These are phyloP conservation scores for Lucinisca nassula DNA, from an alignment of 2,888 invertebrate species.

Conservation along the genomic window DNA sequence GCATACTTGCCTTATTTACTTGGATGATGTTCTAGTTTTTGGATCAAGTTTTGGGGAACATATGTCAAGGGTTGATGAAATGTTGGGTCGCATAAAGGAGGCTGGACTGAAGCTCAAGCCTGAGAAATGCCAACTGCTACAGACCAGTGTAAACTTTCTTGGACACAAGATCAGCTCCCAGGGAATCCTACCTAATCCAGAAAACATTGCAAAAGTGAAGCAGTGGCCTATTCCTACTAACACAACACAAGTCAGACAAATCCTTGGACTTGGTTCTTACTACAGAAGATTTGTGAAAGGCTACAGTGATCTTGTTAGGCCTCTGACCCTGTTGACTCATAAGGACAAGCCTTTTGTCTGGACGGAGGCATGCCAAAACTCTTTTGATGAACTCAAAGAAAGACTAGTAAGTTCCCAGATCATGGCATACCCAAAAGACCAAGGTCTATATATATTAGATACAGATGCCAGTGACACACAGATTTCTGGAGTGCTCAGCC, in stretches of 20 bases:
- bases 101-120: conserved; percentile 58
- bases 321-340: no score
- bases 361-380: no score
- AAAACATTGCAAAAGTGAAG: conserved; percentile 45
- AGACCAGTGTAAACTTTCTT: conserved; percentile 35
- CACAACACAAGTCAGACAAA: conserved; percentile 32
- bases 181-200: conserved; percentile 38
- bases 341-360: no score
- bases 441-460: conserved; percentile 60
- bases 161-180: conserved; percentile 53
- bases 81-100: conserved; percentile 48
- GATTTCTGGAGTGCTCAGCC: conserved; percentile 68
- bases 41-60: conserved; percentile 53
- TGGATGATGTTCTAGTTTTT: conserved; percentile 69
- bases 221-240: conserved; percentile 30
- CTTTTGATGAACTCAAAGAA: no score
- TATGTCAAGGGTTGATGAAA: conserved; percentile 36
- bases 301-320: conserved; percentile 16
- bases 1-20: conserved; percentile 63
- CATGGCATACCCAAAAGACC: conserved; percentile 54
- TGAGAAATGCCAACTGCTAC: conserved; percentile 55
- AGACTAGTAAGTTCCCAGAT: conserved; percentile 34
- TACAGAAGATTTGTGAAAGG: conserved; percentile 41
- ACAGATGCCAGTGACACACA: conserved; percentile 67
- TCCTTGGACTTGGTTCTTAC: conserved; percentile 56